Conservation (phyloP, 1,140 invertebrate species). For the Tetramorium simillimum region DNA sequence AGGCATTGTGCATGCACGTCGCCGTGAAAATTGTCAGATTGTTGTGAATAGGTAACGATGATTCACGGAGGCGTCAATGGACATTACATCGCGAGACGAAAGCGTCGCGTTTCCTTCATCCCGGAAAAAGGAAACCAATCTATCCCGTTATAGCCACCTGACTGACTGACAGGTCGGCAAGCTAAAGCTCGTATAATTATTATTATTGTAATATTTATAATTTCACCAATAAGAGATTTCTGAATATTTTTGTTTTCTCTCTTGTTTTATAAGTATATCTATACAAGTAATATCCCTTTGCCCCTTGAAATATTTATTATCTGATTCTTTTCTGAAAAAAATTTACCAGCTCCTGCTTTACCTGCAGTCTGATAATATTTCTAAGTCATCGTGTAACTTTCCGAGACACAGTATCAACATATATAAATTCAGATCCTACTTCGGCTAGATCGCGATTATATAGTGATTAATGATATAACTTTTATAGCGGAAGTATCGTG, state of each 20-base stretch:
- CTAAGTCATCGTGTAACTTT: conserved; percentile 3
- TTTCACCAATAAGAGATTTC: not conserved
- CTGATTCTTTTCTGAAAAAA: not conserved
- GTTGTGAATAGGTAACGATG: conserved; percentile 18
- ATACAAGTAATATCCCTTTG: not conserved
- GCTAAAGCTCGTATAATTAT: not conserved
- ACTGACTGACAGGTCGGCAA: not conserved
- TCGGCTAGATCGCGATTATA: not conserved
- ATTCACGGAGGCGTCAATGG: conserved; percentile 36
- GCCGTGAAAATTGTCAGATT: conserved; percentile 27
- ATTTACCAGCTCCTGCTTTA: not conserved
- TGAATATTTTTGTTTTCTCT: conserved; percentile 2
- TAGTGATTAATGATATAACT: conserved; percentile 22
- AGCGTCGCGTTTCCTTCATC: not conserved
- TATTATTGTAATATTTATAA: not conserved
- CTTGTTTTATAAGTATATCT: not conserved
- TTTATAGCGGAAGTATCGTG: not conserved
- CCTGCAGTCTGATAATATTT: not conserved
- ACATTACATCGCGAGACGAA: conserved; percentile 13
- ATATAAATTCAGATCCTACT: not conserved
- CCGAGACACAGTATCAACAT: not conserved
- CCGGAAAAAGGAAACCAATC: not conserved
- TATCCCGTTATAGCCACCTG: not conserved
- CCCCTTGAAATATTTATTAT: not conserved
- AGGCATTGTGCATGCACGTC: not conserved